Percentiles rank a stretch among this genome's conserved stretches.
Evolutionary conservation across 2,888 invertebrate genomes (phyloP).

Genomic region (Drosophila cognata): DNA sequence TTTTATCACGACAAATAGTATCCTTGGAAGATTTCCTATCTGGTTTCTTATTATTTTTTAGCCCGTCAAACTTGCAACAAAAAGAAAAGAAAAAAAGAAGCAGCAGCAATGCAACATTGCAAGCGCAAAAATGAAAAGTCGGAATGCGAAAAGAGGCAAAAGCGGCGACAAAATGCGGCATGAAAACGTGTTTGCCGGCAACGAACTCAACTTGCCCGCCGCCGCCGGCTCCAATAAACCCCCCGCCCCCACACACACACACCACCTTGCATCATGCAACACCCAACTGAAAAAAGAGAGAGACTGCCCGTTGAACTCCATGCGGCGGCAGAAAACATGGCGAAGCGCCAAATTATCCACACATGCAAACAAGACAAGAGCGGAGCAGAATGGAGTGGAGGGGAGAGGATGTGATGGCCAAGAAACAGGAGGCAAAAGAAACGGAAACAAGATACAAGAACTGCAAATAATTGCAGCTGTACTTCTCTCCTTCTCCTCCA

Average conservation of each 20-base stretch:
- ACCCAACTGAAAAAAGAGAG: conserved; percentile 41
- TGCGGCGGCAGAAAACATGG: conserved; percentile 70
- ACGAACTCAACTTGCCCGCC: conserved; percentile 47
- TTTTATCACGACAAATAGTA: conserved; percentile 14
- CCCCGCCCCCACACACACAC: neutral
- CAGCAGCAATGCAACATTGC: conserved; percentile 18
- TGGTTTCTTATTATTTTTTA: conserved; percentile 18
- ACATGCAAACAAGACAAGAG: conserved; percentile 56
- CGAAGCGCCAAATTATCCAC: conserved; percentile 83
- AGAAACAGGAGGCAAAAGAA: conserved; percentile 49
- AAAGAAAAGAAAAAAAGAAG: neutral
- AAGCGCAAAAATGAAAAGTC: conserved; percentile 50
- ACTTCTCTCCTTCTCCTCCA: conserved; percentile 31
- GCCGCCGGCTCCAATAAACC: conserved; percentile 23
- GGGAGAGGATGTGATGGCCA: conserved; percentile 13
- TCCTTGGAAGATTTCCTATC: conserved; percentile 11
- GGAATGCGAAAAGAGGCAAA: conserved; percentile 30
- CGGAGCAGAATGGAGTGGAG: conserved; percentile 2
- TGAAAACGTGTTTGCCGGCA: conserved; percentile 73
- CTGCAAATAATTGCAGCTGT: conserved; percentile 76
- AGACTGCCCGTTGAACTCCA: conserved; percentile 40
- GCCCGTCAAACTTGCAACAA: conserved; percentile 38
- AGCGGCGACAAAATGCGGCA: conserved; percentile 46
- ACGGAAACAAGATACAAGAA: conserved; percentile 71
- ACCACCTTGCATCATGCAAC: conserved; percentile 66